Evolutionary conservation across 2,888 invertebrate genomes (phyloP).

Genomic region (Apotomis capreana): DNA sequence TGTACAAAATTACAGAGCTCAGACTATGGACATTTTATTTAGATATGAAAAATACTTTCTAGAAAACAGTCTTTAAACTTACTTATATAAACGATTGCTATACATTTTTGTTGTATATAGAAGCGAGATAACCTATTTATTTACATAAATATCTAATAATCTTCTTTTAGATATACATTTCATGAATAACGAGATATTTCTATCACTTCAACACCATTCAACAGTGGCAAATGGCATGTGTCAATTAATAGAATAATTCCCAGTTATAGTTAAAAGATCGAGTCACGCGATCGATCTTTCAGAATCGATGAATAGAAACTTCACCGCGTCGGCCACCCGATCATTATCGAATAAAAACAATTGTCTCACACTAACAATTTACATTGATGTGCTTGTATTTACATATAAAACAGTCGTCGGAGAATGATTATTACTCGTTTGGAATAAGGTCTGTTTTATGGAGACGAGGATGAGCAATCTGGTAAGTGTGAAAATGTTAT

Average conservation of each 20-base stretch:
- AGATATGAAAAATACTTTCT: no score
- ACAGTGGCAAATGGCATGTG: neutral
- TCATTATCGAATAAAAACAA: constrained; percentile 35
- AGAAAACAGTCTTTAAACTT: no score
- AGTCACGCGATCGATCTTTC: constrained; percentile 13
- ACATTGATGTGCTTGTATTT: constrained; percentile 26
- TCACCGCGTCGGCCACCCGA: constrained; percentile 17
- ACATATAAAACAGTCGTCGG: neutral
- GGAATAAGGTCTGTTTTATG: neutral
- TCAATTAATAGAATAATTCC: constrained; percentile 11
- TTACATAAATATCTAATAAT: no score
- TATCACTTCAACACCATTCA: neutral
- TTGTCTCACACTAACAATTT: constrained; percentile 30
- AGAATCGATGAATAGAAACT: constrained; percentile 27
- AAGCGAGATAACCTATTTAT: no score
- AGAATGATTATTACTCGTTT: neutral
- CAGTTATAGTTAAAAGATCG: neutral
- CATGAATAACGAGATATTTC: no score
- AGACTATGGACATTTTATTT: no score
- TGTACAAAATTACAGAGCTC: no score
- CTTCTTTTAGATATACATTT: no score
- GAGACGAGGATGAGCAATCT: no score
- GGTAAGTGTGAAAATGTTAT: constrained; percentile 4
- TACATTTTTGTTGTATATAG: no score
- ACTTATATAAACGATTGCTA: no score